phyloP scores from a whole-genome alignment of 92 coral and sea anemone genomes.

The Montipora capitata region DNA sequence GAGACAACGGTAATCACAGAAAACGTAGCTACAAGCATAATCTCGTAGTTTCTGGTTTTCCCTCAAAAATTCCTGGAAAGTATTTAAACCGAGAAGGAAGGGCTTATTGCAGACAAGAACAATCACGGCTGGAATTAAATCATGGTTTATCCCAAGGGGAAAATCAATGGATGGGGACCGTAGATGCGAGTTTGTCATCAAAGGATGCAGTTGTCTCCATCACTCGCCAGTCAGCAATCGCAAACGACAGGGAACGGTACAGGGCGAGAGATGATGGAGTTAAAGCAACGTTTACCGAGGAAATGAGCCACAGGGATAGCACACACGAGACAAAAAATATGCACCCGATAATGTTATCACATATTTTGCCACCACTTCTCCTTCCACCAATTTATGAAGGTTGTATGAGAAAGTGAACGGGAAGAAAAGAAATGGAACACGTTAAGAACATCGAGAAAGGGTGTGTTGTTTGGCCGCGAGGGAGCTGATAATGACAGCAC shows the following conservation, averaged over 20 bases:
- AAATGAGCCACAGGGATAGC: background rate
- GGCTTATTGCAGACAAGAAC: background rate
- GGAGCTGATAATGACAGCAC: background rate
- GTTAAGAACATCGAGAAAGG: background rate
- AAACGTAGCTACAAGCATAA: background rate
- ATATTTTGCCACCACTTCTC: constrained; percentile 6
- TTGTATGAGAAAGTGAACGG: background rate
- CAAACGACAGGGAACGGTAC: background rate
- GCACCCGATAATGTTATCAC: background rate
- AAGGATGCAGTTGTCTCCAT: background rate
- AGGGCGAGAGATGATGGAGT: background rate
- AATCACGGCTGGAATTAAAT: background rate
- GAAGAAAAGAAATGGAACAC: background rate
- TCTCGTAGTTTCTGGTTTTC: background rate
- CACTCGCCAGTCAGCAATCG: background rate
- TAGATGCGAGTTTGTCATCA: background rate
- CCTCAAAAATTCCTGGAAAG: background rate
- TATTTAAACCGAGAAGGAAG: background rate
- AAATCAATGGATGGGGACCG: background rate
- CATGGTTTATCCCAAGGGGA: background rate
- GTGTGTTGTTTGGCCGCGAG: background rate
- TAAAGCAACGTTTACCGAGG: background rate
- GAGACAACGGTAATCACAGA: background rate
- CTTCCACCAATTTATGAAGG: constrained; percentile 15
- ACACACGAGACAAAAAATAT: background rate